Evolutionary conservation across 1,140 invertebrate species (phyloP).

Genomic region (Yoshiicerus persimilis): DNA sequence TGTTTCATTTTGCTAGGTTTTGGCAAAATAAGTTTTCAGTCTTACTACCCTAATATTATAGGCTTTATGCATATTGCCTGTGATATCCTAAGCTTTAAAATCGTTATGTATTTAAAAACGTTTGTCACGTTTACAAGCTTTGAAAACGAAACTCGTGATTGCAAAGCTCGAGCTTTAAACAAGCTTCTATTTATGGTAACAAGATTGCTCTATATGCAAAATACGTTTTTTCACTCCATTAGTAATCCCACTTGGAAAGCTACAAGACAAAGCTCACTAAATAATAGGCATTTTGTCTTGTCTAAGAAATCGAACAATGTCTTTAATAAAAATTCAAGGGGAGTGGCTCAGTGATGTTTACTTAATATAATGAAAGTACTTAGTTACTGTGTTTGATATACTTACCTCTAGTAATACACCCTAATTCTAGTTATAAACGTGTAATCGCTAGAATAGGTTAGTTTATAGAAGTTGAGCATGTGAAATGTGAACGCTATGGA

Average conservation of each 20-base stretch:
- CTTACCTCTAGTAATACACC: neutral
- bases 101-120: neutral
- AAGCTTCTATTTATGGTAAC: constrained; percentile 4
- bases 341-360: neutral
- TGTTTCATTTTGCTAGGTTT: too few relatives aligned
- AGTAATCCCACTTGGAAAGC: neutral
- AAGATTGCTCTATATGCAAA: neutral
- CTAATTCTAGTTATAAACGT: too few relatives aligned
- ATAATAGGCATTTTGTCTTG: neutral
- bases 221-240: neutral
- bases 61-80: neutral
- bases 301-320: neutral
- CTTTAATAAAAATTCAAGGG: constrained; percentile 3
- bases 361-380: neutral
- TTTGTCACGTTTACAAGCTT: neutral
- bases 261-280: neutral
- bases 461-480: neutral
- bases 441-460: neutral
- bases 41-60: too few relatives aligned
- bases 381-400: neutral
- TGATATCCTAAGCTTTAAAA: neutral
- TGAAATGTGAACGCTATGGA: neutral
- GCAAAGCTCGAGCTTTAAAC: neutral
- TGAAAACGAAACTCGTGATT: neutral
- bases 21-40: too few relatives aligned